Evolutionary conservation across 2,888 invertebrate species (phyloP).

Genomic region (Hofmannophila pseudospretella): DNA sequence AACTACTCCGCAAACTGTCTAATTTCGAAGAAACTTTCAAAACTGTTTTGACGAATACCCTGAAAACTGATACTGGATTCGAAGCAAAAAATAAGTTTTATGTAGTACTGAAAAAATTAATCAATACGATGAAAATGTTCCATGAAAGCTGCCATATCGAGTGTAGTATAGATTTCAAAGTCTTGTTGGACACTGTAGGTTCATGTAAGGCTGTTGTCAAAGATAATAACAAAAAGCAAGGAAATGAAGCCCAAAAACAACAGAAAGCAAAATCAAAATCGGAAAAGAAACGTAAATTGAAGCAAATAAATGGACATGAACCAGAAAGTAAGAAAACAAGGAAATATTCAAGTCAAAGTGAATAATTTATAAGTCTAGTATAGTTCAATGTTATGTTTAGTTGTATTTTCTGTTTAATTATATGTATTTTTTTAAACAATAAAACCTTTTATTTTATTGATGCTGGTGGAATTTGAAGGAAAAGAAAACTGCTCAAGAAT

Average conservation of each 20-base stretch:
- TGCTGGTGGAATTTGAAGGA: no score
- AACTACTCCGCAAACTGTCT: constrained; percentile 42
- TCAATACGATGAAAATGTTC: constrained; percentile 69
- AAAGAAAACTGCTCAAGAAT: no score
- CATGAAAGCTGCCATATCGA: constrained; percentile 55
- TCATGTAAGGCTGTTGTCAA: constrained; percentile 43
- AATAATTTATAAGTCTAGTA: constrained; percentile 22
- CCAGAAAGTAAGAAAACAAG: constrained; percentile 41
- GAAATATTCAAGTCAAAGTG: constrained; percentile 31
- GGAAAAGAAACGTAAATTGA: constrained; percentile 53
- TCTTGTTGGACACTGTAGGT: constrained; percentile 36
- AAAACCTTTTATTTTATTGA: no score
- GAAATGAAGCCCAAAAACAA: constrained; percentile 24
- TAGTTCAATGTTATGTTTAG: no score
- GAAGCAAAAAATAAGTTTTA: constrained; percentile 78
- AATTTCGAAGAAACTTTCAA: constrained; percentile 69
- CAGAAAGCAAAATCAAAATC: constrained; percentile 33
- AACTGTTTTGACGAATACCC: constrained; percentile 46
- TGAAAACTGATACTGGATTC: constrained; percentile 51
- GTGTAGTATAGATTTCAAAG: constrained; percentile 47
- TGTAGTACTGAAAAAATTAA: constrained; percentile 69
- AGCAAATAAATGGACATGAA: constrained; percentile 45
- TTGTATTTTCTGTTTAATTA: no score
- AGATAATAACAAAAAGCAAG: constrained; percentile 22
- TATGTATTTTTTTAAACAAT: no score